phyloP scores from a whole-genome alignment of 1,140 invertebrate genomes.

The Heliconius himera region DNA sequence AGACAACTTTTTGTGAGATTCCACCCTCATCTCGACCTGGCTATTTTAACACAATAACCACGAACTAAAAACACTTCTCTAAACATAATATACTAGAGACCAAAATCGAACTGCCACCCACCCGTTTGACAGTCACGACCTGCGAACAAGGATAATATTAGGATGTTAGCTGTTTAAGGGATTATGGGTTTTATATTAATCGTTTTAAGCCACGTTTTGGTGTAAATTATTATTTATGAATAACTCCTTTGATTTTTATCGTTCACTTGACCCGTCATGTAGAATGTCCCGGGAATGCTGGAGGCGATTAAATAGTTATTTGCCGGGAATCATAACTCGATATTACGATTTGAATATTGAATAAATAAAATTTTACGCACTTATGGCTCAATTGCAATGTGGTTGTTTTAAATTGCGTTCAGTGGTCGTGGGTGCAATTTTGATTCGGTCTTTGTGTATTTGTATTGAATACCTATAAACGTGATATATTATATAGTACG shows the following conservation, averaged over 20 bases:
- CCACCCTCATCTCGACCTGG: conserved; percentile 59
- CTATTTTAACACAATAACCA: conserved; percentile 32
- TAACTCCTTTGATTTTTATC: conserved; percentile 75
- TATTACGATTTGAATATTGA: conserved; percentile 4
- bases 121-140: conserved; percentile 68
- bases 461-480: too few relatives aligned
- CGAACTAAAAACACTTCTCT: conserved; percentile 40
- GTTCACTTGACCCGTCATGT: conserved; percentile 75
- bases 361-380: neutral
- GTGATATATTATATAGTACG: too few relatives aligned
- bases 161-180: conserved; percentile 40
- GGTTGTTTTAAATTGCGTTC: neutral
- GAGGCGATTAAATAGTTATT: conserved; percentile 67
- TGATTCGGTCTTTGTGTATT: neutral
- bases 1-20: conserved; percentile 67
- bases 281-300: conserved; percentile 71
- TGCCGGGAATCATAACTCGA: conserved; percentile 34
- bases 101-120: conserved; percentile 15
- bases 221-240: conserved; percentile 45
- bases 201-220: conserved; percentile 42
- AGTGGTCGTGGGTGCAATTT: neutral
- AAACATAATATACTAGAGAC: conserved; percentile 26
- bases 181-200: conserved; percentile 44
- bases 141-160: conserved; percentile 67
- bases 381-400: neutral